A percentile compares a stretch with the other conserved stretches of the same genome.
phyloP scores from a whole-genome alignment of 2,888 invertebrate genomes.

The Orthonychiurus folsomi region DNA sequence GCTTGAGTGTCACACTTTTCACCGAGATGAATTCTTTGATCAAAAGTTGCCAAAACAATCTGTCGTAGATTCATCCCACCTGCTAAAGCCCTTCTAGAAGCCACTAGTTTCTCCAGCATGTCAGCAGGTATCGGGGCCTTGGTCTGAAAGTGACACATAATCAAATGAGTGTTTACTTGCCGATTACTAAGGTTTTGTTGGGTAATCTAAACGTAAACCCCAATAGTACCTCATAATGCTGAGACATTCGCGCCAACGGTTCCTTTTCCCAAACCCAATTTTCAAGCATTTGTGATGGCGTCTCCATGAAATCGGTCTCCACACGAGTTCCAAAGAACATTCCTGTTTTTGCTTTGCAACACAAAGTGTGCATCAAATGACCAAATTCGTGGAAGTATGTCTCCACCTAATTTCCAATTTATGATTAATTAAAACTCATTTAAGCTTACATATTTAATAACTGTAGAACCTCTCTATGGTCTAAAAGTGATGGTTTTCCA shows the following conservation, averaged over 20 bases:
- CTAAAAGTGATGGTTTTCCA: constrained; percentile 47
- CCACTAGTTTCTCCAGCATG: constrained; percentile 45
- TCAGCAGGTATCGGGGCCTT: constrained; percentile 45
- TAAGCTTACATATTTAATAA: too few relatives aligned
- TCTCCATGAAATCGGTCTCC: constrained; percentile 49
- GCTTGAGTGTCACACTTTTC: constrained; percentile 26
- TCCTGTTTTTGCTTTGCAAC: constrained; percentile 45
- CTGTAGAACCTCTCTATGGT: constrained; percentile 46
- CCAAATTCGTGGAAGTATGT: constrained; percentile 51
- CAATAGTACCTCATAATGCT: constrained; percentile 43
- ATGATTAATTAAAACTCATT: not conserved
- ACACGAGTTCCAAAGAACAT: constrained; percentile 47
- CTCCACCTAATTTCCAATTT: constrained; percentile 41
- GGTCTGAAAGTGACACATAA: constrained; percentile 19
- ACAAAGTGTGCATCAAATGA: constrained; percentile 50
- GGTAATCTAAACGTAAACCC: too few relatives aligned
- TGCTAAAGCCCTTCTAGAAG: constrained; percentile 46
- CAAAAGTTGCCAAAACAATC: constrained; percentile 47
- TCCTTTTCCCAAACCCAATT: constrained; percentile 50
- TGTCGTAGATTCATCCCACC: constrained; percentile 48
- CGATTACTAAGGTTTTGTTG: too few relatives aligned
- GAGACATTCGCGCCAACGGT: constrained; percentile 46
- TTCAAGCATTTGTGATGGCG: constrained; percentile 43
- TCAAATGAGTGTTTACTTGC: not conserved
- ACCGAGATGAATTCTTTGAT: constrained; percentile 46